Evolutionary conservation across 2,113 vertebrate genomes (phyloP), one percentile per base, ranked within the genome.

Genomic region (Solenodon paradoxus): DNA sequence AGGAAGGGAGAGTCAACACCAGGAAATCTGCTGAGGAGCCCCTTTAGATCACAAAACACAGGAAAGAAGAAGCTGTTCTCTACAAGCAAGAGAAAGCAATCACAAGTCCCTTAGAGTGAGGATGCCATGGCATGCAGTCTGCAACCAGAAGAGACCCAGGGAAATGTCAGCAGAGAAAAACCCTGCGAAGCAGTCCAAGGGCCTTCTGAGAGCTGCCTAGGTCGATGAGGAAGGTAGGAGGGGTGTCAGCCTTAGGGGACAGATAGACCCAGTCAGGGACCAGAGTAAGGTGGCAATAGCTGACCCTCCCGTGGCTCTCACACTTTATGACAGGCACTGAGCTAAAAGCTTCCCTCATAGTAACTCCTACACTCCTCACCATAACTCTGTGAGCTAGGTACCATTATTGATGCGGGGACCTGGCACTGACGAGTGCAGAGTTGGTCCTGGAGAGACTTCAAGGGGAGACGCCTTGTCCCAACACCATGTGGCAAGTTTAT

Each of bases 241-340:
- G 9, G 42, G 0, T 45, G 32, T 51, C 49, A 24, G 24, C 47
- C 51, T 5, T 12, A 69, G n/a, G 22, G 9, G 20, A 74, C 68
- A 57, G 53, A 78, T 59, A n/a, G 55, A 6, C 61, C 40, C 30
- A 51, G 53, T 45, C 28, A 19, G 32, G 66, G 20, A 19, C 51
- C 55, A 49, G 5, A 45, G 4, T 47, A 69, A n/a, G 22, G 19
- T 26, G 22, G 28, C 24, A 3, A 30, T 28, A 22, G 15, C 17
- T 26, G n/a, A 22, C 0, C 0, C 68, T 55, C 15, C 20, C 11
- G 1, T 8, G 32, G 53, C 20, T 5, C 22, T 32, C 24, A 2
- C 0, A 1, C 1, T 3, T 24, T n/a, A n/a, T 20, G 64, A 7
- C 26, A 80, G 86, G 26, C 47, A 30, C n/a, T 47, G 9, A 2